Evolutionary conservation across 2,888 invertebrate genomes (phyloP).

Genomic region (Orgyia antiqua): DNA sequence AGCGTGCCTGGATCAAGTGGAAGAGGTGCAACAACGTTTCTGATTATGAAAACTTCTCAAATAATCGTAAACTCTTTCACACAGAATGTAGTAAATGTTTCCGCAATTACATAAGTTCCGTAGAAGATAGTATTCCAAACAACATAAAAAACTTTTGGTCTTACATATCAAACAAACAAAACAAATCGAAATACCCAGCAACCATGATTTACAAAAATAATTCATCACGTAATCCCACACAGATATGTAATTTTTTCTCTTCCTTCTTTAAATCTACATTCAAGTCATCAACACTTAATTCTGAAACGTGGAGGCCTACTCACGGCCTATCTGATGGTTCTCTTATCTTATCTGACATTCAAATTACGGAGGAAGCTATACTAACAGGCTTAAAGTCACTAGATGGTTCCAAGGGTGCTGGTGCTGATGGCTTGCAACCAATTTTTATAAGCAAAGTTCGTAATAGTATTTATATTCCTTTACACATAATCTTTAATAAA

Average conservation of each 20-base stretch:
- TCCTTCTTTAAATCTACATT: not conserved
- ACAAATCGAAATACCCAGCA: constrained; percentile 1
- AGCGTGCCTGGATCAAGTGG: not conserved
- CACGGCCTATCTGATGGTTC: too few relatives aligned
- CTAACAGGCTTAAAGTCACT: not conserved
- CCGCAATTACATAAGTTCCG: not conserved
- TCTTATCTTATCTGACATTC: too few relatives aligned
- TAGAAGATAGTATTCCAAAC: too few relatives aligned
- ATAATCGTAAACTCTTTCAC: not conserved
- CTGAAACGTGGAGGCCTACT: too few relatives aligned
- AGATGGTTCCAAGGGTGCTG: not conserved
- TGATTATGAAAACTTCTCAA: not conserved
- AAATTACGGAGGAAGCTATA: not conserved
- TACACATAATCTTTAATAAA: constrained; percentile 1
- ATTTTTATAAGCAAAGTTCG: not conserved
- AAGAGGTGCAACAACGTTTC: not conserved
- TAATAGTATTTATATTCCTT: not conserved
- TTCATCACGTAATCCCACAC: not conserved
- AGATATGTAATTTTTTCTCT: too few relatives aligned
- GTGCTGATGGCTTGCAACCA: constrained; percentile 1
- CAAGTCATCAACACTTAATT: not conserved
- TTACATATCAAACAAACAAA: constrained; percentile 1
- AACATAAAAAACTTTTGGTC: constrained; percentile 1
- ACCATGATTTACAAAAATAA: not conserved
- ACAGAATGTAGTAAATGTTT: not conserved